phyloP scores from a whole-genome alignment of 2,797 vertebrate species.

The Acipenser transmontanus region DNA sequence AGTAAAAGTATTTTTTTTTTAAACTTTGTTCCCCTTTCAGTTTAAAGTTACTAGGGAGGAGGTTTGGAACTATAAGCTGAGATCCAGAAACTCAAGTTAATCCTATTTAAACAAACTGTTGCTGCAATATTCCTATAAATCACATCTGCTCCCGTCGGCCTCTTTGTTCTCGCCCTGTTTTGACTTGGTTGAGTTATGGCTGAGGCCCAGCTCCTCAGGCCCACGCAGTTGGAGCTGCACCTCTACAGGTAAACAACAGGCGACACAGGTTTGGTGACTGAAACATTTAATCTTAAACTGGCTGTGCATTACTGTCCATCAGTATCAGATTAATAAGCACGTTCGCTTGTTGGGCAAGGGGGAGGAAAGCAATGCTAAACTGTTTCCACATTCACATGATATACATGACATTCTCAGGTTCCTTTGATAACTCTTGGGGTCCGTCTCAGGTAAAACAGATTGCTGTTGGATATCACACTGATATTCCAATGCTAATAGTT shows the following conservation, averaged over 20 bases:
- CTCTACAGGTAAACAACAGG: conserved; percentile 2
- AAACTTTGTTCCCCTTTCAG: background rate
- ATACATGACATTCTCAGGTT: background rate
- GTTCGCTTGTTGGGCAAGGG: background rate
- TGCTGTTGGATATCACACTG: too few species aligned
- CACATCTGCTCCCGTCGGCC: background rate
- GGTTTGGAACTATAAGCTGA: background rate
- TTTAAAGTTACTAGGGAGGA: background rate
- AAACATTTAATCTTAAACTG: background rate
- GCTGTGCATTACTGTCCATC: background rate
- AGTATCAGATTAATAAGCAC: background rate
- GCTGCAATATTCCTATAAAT: conserved; percentile 1
- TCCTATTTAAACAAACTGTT: background rate
- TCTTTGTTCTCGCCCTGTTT: background rate
- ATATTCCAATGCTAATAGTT: too few species aligned
- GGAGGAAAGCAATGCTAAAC: background rate
- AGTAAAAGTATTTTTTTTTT: background rate
- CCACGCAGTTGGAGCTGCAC: conserved; percentile 1
- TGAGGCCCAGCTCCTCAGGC: background rate
- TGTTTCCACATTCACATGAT: background rate
- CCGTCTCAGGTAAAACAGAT: too few species aligned
- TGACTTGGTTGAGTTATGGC: background rate
- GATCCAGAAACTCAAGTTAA: background rate
- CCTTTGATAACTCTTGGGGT: too few species aligned
- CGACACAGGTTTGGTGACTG: background rate